Evolutionary conservation across 2,888 invertebrate genomes (phyloP).

Genomic region (Torymus auratus): DNA sequence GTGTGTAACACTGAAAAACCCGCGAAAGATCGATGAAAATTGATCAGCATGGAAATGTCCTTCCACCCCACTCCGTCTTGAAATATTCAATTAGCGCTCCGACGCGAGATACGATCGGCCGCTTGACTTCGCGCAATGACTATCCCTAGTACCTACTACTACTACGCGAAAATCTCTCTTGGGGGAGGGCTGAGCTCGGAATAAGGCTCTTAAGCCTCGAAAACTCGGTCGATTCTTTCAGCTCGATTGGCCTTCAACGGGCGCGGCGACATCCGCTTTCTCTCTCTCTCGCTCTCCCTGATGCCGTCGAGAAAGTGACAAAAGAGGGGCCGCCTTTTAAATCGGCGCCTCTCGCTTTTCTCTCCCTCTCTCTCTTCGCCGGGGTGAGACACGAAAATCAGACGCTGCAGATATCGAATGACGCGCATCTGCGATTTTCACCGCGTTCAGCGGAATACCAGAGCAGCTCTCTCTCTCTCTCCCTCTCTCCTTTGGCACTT

Average conservation of each 20-base stretch:
- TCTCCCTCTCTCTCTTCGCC: too few species aligned
- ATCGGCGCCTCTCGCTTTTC: not conserved
- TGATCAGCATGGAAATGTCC: conserved; percentile 17
- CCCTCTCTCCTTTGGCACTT: not conserved
- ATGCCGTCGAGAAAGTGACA: not conserved
- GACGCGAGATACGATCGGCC: not conserved
- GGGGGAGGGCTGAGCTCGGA: too few species aligned
- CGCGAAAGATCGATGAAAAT: conserved; percentile 27
- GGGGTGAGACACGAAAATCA: conserved; percentile 23
- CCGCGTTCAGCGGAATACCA: conserved; percentile 44
- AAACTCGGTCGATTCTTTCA: conserved; percentile 41
- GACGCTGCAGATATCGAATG: conserved; percentile 51
- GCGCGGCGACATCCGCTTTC: conserved; percentile 18
- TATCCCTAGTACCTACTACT: not conserved
- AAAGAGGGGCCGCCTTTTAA: conserved; percentile 20
- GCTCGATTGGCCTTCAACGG: conserved; percentile 45
- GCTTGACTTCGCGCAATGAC: not conserved
- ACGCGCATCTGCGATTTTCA: conserved; percentile 46
- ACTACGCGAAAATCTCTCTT: too few species aligned
- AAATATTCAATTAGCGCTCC: conserved; percentile 46
- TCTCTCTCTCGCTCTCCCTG: too few species aligned
- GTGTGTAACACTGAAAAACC: too few species aligned
- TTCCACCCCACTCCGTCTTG: not conserved
- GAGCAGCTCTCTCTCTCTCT: conserved; percentile 14
- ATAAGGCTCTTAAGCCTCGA: not conserved